Evolutionary conservation across 2,888 invertebrate genomes (phyloP), one percentile per base, ranked within the genome.

Genomic region (Eumacrocentrus americanus): DNA sequence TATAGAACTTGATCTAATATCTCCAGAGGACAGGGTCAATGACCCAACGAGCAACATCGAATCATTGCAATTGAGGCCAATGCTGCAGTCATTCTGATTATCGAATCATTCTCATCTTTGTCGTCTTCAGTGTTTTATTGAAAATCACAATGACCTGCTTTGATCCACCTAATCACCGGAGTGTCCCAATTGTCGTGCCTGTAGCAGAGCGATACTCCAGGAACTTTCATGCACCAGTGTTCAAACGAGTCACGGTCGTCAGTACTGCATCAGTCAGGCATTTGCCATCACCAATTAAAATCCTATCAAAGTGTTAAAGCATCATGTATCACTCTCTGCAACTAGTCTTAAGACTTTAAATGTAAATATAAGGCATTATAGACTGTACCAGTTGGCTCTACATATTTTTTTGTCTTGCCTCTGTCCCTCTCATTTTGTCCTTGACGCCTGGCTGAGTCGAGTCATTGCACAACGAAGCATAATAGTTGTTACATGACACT

Each of bases 201-300:
- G 63, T 62, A 6, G 67, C 67, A 3, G 66, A 71, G n/a, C 72
- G 75, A 25, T 75, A 75, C 50, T 70, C 78, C 18, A 70, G 79
- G 20, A 80, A 77, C 59, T 70, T 74, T 60, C 77, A 77, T 60
- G 59, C 74, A 47, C 79, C 80, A 2, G 60, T 80, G 42, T 79
- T 80, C 62, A 74, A 76, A 57, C 71, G 71, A 11, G 71, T 80
- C 9, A 78, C 73, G 25, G 68, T 78, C 23, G 75, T 79, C 11
- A 79, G 71, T 57, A 74, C 73, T 3, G 67, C 72, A 3, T 75
- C 74, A 6, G 69, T 80, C 4, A 68, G 77, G 16, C 74, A 74
- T 53, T 56, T 79, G 4, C 80, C 80, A 1, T 68, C 72, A 11
- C 80, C 80, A 0, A 66, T 72, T n/a, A 80, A 80, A 63, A 72